A percentile compares a stretch with the other conserved stretches of the same genome.
phyloP scores from a whole-genome alignment of 2,888 invertebrate genomes.

The Macaria notata region DNA sequence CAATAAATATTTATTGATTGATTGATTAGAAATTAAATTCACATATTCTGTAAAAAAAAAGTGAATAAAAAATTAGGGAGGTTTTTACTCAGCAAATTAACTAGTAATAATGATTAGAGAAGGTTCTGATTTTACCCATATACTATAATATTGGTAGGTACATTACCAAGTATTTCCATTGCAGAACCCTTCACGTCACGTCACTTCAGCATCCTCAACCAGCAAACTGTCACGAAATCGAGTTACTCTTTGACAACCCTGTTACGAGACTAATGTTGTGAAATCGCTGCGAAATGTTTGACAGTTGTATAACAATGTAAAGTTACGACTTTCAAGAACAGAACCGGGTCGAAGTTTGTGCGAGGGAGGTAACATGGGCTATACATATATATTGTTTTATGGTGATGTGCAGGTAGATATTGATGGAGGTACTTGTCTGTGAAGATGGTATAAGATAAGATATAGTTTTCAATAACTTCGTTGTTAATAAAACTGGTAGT shows the following conservation, averaged over 20 bases:
- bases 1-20: too few relatives aligned
- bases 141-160: too few relatives aligned
- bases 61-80: too few relatives aligned
- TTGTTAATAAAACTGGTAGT: too few relatives aligned
- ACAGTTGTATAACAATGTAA: constrained; percentile 23
- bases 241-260: constrained; percentile 23
- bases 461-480: too few relatives aligned
- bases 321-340: constrained; percentile 10
- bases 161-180: too few relatives aligned
- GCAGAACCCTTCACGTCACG: too few relatives aligned
- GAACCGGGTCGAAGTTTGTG: constrained; percentile 10
- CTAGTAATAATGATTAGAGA: too few relatives aligned
- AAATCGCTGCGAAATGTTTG: constrained; percentile 19
- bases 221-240: constrained; percentile 16
- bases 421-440: background rate
- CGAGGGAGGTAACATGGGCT: constrained; percentile 18
- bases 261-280: constrained; percentile 19
- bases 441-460: background rate
- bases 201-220: background rate
- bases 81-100: too few relatives aligned
- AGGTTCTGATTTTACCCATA: too few relatives aligned
- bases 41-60: too few relatives aligned
- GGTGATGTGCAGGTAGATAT: background rate
- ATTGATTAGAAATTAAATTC: too few relatives aligned
- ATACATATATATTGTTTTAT: background rate